Base-by-base conservation (phyloP, 2,888 invertebrate species). In the Anticlea derivata region DNA sequence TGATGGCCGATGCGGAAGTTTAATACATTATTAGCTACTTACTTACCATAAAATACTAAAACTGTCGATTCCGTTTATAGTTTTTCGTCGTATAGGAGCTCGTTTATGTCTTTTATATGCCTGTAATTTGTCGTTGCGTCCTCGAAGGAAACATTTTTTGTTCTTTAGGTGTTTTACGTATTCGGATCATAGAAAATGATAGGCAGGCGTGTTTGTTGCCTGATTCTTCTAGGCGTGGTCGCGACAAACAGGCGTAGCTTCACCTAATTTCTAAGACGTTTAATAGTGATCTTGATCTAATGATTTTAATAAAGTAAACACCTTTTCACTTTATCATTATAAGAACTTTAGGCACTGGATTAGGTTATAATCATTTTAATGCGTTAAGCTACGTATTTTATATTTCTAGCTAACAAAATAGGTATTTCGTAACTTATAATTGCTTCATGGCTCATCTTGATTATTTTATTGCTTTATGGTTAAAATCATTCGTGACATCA, bases 41-140 rank as follows among this genome's bases (percentile, higher is more conserved):
- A n/a, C n/a, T n/a, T n/a, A n/a, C n/a, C n/a, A n/a, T n/a, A n/a
- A n/a, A 33, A 34, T 37, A 30, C 24, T 44, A 38, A 17, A 17
- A n/a, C n/a, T 17, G 37, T 46, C 38, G 30, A 34, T 50, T 48
- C 43, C 45, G 45, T 24, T 23, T n/a, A 47, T 30, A 35, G 47
- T 44, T 41, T 39, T 49, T 12, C 13, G 7, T 46, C 43, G 39
- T 45, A 29, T 38, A 31, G 13, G 12, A 27, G n/a, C 52, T 48
- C 51, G 44, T 58, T 56, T 63, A 73, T 68, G 68, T 72, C 74
- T 73, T 72, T 73, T 70, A 40, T 60, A 70, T 65, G 59, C 58
- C 50, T 50, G 49, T 34, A 30, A 8, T 20, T 41, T 20, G 47
- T 34, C 43, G 49, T 52, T 40, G 50, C 43, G 26, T 27, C 13